Base-by-base conservation (phyloP, 2,888 invertebrate species). In the Acanthopleura granulata region DNA sequence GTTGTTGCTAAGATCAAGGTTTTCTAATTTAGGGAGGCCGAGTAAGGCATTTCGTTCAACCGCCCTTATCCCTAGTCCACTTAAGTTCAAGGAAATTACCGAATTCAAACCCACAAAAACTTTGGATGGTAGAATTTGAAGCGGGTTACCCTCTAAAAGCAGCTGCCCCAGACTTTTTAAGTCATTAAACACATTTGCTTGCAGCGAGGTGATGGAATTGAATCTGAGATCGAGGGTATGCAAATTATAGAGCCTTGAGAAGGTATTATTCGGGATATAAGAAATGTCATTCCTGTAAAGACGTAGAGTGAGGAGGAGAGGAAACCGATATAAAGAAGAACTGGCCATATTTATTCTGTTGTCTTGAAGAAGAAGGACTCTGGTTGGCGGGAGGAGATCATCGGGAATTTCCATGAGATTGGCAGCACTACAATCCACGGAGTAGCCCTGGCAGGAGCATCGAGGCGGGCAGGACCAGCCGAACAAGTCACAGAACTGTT, bases 91-190 rank as follows among this genome's bases (percentile, higher is more conserved):
- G 6, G n/a, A 14, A 49, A 11, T 18, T 16, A 71, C 1, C 1
- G 4, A n/a, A 49, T 22, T 71, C 9, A 71, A 27, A 3, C 71
- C 71, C 74, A 27, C 25, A n/a, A 73, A 73, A 11, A 4, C 40
- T n/a, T 25, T 15, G 0, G 25, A 1, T 25, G n/a, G 29, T 12
- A 73, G 14, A 73, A 57, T 73, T 27, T n/a, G 57, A 22, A 73
- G 25, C 14, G 1, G 30, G 29, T 73, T 73, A 40, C 30, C 25
- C 18, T 62, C 25, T 40, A 57, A 18, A n/a, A 22, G 49, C 15
- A 71, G 14, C 6, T 49, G 22, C 14, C 1, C 49, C 14, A 71
- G 49, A 3, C 22, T 49, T 18, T 14, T 49, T 16, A 71, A 18
- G n/a, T 25, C 27, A 4, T 71, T 18, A 27, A 71, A 71, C 22